These are phyloP conservation scores for Phania funesta DNA, from an alignment of 2,888 invertebrate species.

Conservation along the genomic window DNA sequence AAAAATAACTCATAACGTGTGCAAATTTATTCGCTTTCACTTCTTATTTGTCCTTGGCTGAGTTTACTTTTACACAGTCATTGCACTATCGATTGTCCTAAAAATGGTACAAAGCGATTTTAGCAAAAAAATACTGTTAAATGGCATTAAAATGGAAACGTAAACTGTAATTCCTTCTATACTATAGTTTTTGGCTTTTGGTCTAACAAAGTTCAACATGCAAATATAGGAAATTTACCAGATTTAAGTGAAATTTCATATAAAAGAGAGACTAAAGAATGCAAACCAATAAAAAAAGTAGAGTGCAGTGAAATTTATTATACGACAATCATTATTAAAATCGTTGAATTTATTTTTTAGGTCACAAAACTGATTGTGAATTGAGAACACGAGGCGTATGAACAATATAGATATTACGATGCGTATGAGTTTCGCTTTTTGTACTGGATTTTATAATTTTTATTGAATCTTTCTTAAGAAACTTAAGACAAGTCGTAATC, in stretches of 20 bases:
- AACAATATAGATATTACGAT: background rate
- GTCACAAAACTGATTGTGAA: constrained; percentile 24
- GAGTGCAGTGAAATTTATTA: constrained; percentile 12
- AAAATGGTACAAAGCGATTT: constrained; percentile 40
- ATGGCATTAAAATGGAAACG: constrained; percentile 6
- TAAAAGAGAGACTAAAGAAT: constrained; percentile 21
- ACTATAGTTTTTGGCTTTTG: constrained; percentile 23
- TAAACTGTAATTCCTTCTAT: constrained; percentile 23
- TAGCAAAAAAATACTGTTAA: constrained; percentile 18
- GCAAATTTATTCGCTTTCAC: background rate
- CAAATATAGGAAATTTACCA: constrained; percentile 32
- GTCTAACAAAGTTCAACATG: constrained; percentile 41
- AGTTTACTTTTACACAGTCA: constrained; percentile 51
- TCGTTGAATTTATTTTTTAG: constrained; percentile 16
- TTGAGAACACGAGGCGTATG: background rate
- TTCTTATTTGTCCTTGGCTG: constrained; percentile 51
- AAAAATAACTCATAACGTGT: too few relatives aligned
- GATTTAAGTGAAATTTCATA: background rate
- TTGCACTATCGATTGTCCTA: constrained; percentile 62
- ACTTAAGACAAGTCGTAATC: too few relatives aligned
- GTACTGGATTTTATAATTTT: background rate
- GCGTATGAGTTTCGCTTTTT: background rate
- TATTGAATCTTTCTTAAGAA: too few relatives aligned
- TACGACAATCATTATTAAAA: constrained; percentile 22
- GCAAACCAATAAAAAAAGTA: background rate